Percentiles rank a stretch among this genome's conserved stretches.
These are phyloP conservation scores for Craterocephalus amniculus DNA, from an alignment of 2,797 vertebrate species.

Conservation along the genomic window DNA sequence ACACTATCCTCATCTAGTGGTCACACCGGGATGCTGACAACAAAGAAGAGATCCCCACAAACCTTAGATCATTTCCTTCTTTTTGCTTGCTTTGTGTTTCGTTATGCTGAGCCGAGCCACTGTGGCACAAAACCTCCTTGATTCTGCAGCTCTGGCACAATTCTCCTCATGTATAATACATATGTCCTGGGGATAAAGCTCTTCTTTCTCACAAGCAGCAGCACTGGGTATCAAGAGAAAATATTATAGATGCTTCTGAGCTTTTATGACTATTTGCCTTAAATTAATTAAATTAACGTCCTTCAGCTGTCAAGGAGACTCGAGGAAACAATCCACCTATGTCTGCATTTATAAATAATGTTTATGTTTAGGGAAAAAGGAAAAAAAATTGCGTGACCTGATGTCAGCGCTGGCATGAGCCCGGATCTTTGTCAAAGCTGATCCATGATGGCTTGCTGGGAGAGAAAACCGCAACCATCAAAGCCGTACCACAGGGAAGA, in stretches of 20 bases:
- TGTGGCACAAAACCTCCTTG: conserved; percentile 28
- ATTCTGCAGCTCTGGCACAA: conserved; percentile 66
- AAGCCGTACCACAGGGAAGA: conserved; percentile 39
- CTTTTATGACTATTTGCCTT: conserved; percentile 40
- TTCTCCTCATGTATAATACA: conserved; percentile 74
- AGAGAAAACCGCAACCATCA: conserved; percentile 29
- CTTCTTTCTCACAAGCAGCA: conserved; percentile 45
- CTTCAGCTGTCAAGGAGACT: conserved; percentile 4
- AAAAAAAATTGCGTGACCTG: neutral
- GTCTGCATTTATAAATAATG: conserved; percentile 11
- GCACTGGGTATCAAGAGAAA: conserved; percentile 34
- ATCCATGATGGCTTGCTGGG: conserved; percentile 23
- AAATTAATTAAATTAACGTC: conserved; percentile 32
- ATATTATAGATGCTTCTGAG: conserved; percentile 34
- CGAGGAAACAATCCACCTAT: conserved; percentile 3
- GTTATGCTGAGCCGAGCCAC: conserved; percentile 36
- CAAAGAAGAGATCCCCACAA: conserved; percentile 24
- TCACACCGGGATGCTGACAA: conserved; percentile 2
- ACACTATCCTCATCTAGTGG: conserved; percentile 13
- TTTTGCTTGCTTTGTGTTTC: conserved; percentile 47
- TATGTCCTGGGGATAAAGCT: conserved; percentile 65
- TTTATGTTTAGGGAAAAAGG: neutral
- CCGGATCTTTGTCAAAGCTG: conserved; percentile 17
- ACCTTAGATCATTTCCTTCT: conserved; percentile 24
- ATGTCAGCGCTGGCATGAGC: conserved; percentile 13